These are phyloP conservation scores for Ivindomyrus marchei DNA, from an alignment of 2,113 vertebrate genomes.

Conservation along the genomic window DNA sequence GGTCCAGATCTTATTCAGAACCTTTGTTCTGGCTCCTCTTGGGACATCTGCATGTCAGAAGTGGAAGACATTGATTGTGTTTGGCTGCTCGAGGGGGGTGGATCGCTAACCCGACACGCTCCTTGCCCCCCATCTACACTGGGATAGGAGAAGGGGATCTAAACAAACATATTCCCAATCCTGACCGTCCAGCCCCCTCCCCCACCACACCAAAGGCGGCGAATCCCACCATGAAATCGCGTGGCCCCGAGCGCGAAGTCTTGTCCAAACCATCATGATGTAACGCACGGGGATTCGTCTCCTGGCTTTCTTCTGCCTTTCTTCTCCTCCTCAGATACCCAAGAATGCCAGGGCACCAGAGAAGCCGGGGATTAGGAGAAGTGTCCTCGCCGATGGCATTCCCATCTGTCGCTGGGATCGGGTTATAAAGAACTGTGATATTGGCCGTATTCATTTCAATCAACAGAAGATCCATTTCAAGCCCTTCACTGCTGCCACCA, in stretches of 20 bases:
- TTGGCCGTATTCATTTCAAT: constrained; percentile 56
- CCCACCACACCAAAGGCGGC: background rate
- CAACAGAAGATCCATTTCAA: constrained; percentile 60
- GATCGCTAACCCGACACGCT: constrained; percentile 36
- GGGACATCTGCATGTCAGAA: background rate
- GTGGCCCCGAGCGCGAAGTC: constrained; percentile 13
- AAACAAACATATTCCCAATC: constrained; percentile 52
- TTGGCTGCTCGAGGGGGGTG: constrained; percentile 25
- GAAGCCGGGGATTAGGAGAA: constrained; percentile 56
- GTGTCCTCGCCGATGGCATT: constrained; percentile 57
- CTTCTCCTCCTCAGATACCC: constrained; percentile 33
- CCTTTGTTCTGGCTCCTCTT: background rate
- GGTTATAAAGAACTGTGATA: constrained; percentile 58
- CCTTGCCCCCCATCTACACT: constrained; percentile 22
- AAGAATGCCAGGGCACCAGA: constrained; percentile 51
- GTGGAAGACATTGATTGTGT: background rate
- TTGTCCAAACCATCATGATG: constrained; percentile 24
- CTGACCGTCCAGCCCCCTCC: constrained; percentile 33
- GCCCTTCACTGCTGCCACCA: constrained; percentile 24
- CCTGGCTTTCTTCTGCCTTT: constrained; percentile 10
- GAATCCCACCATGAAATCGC: constrained; percentile 49
- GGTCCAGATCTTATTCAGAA: background rate
- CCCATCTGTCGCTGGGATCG: constrained; percentile 60
- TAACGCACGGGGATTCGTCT: constrained; percentile 1
- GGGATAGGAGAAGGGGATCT: constrained; percentile 38